Conservation (phyloP, 2,888 invertebrate species). For the Cheilosia variabilis region DNA sequence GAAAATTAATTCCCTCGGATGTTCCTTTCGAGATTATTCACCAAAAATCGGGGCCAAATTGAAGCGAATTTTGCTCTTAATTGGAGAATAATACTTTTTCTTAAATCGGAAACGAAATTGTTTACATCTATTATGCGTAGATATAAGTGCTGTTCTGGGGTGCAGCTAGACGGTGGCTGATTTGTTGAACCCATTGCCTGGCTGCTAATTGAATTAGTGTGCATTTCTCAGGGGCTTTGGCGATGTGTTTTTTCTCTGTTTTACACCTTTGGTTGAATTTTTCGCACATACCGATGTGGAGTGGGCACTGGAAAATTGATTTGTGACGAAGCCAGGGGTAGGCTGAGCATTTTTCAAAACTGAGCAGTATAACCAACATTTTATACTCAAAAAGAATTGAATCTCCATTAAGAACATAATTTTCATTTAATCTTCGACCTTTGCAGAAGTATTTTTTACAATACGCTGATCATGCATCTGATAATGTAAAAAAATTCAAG, state of each 20-base stretch:
- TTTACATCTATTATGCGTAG: constrained; percentile 69
- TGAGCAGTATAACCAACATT: background rate
- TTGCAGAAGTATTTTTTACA: too few relatives aligned
- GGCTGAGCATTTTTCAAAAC: background rate
- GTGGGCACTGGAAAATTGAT: constrained; percentile 44
- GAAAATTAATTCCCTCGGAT: constrained; percentile 35
- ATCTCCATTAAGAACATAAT: background rate
- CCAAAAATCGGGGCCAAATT: constrained; percentile 8
- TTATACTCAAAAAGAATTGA: background rate
- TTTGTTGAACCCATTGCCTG: constrained; percentile 69
- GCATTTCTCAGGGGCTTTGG: constrained; percentile 57
- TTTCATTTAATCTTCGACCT: too few relatives aligned
- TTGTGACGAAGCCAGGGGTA: background rate
- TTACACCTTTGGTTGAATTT: background rate
- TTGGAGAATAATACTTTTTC: constrained; percentile 9
- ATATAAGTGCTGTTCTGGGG: constrained; percentile 60
- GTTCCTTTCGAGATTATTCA: constrained; percentile 12
- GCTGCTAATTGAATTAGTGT: constrained; percentile 79
- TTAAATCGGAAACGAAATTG: constrained; percentile 58
- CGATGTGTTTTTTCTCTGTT: constrained; percentile 41
- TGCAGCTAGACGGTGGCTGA: constrained; percentile 54
- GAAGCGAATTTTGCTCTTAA: background rate
- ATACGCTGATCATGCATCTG: too few relatives aligned
- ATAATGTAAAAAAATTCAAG: too few relatives aligned
- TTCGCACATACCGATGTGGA: constrained; percentile 4